Conservation (phyloP, 2,113 vertebrate species). For the Centropus bengalensis region DNA sequence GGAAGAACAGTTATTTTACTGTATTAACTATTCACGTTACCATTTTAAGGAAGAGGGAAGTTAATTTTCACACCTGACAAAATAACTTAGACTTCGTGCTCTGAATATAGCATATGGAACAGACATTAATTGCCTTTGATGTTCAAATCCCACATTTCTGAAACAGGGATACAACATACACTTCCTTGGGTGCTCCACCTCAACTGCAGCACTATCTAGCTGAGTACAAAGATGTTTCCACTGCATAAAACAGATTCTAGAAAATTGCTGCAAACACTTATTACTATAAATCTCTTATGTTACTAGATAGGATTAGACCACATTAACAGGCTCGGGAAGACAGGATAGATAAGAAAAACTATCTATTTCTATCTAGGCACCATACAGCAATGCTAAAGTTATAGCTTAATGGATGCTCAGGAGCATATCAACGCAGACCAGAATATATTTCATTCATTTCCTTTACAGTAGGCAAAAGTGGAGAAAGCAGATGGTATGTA, state of each 20-base stretch:
- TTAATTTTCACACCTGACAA: constrained; percentile 14
- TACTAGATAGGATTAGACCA: constrained; percentile 8
- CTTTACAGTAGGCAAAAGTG: not conserved
- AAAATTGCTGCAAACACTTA: constrained; percentile 3
- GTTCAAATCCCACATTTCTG: not conserved
- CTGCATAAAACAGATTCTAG: not conserved
- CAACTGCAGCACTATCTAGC: not conserved
- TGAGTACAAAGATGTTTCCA: not conserved
- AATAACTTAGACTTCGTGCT: not conserved
- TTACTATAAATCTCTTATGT: not conserved
- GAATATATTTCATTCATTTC: constrained; percentile 9
- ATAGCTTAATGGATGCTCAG: constrained; percentile 21
- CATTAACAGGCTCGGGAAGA: constrained; percentile 53
- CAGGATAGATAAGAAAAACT: constrained; percentile 29
- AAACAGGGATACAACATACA: not conserved
- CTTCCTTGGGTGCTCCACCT: not conserved
- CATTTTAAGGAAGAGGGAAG: not conserved
- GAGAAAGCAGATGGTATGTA: not conserved
- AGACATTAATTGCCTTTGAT: not conserved
- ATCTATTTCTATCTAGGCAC: constrained; percentile 25
- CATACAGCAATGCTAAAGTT: not conserved
- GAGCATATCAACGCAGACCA: constrained; percentile 41
- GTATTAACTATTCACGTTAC: not conserved
- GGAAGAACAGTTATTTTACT: not conserved
- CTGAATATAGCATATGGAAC: not conserved